These are phyloP conservation scores for Acanthurus leucopareius DNA, from an alignment of 2,797 vertebrate genomes.

Conservation along the genomic window DNA sequence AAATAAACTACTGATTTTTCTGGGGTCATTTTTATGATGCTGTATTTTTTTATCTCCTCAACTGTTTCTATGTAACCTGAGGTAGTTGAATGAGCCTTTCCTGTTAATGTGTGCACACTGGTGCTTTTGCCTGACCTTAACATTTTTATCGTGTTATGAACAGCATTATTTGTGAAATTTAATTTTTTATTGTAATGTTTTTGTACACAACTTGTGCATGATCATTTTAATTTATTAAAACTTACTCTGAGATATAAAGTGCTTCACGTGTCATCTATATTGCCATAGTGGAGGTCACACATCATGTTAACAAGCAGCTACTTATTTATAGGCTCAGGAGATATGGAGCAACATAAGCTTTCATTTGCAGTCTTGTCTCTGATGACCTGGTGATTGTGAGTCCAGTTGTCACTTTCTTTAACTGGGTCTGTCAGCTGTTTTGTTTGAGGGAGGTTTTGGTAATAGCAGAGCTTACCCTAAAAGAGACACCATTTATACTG, in stretches of 20 bases:
- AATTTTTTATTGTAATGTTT: slow-evolving; percentile 88
- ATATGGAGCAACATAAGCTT: neutral
- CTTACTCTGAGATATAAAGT: slow-evolving; percentile 87
- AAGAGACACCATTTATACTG: too few species aligned
- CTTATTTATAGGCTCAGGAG: neutral
- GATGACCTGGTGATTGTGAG: neutral
- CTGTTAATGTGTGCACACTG: slow-evolving; percentile 81
- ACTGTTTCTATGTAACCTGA: slow-evolving; percentile 84
- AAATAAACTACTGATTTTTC: slow-evolving; percentile 81
- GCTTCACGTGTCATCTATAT: slow-evolving; percentile 45
- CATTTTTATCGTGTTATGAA: slow-evolving; percentile 85
- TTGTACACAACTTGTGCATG: slow-evolving; percentile 92
- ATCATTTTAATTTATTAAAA: slow-evolving; percentile 99
- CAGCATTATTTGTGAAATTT: slow-evolving; percentile 84
- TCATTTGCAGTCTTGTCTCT: neutral
- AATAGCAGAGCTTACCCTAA: neutral
- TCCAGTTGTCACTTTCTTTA: neutral
- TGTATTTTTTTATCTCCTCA: slow-evolving; percentile 78
- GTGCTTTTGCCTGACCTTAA: slow-evolving; percentile 86
- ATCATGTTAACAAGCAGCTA: neutral
- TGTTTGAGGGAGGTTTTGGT: neutral
- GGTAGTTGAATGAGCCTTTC: slow-evolving; percentile 75
- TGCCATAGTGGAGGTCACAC: slow-evolving; percentile 40
- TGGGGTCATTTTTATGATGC: slow-evolving; percentile 74
- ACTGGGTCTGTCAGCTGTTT: neutral